Evolutionary conservation across 1,140 invertebrate species (phyloP), one percentile per base, ranked within the genome.

Genomic region (Galendromus occidentalis): DNA sequence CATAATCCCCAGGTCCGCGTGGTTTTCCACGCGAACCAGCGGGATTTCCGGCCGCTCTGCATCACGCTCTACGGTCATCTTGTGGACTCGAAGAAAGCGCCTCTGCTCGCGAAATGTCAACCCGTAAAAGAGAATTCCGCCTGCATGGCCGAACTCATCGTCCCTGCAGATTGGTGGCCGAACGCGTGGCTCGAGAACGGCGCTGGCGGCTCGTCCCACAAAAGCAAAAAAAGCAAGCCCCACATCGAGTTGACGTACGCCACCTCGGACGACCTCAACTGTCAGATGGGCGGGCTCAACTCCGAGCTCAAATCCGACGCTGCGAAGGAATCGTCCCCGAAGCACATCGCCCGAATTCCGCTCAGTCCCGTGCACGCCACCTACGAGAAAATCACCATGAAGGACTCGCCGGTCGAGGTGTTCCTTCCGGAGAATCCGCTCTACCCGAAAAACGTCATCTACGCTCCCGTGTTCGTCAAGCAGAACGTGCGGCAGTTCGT

Each of bases 161-260:
- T 94, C 7, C 90, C 90, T 0, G 83, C 86, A 0, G 80, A 82
- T 44, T 93, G 89, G 88, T 94, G 88, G 88, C 85, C 87, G 22
- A 80, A 84, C n/a, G 28, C 63, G 64, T 20, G 20, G 64, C 29
- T 22, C 39, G 66, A 67, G 29, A 39, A 41, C 14, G 42, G 44
- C 66, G 45, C 28, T 0, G 72, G 84, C 55, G 81, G 82, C 6
- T 76, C 81, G 0, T 82, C 72, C 45, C 73, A 69, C 44, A 79
- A 87, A 79, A 80, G 81, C 68, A 79, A 84, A 20, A 85, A 84
- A 39, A 79, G 83, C 67, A 78, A 84, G 65, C 83, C 88, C 20
- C 83, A 86, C 74, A 47, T 80, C 90, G 5, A 83, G 86, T 1
- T 91, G 89, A 72, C 87, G 86, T 5, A 85, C 89, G 2, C 81